These are phyloP conservation scores for Heterochromis multidens DNA, from an alignment of 2,113 vertebrate genomes.

Conservation along the genomic window DNA sequence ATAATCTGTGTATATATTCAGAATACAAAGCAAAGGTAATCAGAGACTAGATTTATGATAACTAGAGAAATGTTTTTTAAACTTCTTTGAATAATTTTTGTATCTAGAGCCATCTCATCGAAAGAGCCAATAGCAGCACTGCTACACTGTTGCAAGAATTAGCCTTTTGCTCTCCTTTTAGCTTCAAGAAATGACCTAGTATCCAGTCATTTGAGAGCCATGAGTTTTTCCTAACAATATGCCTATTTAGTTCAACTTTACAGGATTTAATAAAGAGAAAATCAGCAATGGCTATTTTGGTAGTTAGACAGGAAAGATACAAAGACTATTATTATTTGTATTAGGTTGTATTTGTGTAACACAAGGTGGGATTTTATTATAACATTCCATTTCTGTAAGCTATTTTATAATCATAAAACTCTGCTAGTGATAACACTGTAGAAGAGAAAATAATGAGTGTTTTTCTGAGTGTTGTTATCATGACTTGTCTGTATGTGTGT, in stretches of 20 bases:
- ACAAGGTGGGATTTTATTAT: not conserved
- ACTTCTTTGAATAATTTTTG: not conserved
- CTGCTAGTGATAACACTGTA: not conserved
- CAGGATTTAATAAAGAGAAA: not conserved
- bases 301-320: conserved; percentile 1
- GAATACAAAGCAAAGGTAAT: not conserved
- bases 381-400: not conserved
- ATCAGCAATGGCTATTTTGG: not conserved
- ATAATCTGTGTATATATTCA: not conserved
- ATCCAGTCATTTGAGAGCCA: conserved; percentile 54
- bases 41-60: not conserved
- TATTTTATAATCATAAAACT: not conserved
- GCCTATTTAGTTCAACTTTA: conserved; percentile 41
- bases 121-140: not conserved
- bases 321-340: not conserved
- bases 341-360: not conserved
- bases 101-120: not conserved
- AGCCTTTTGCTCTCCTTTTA: not conserved
- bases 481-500: not conserved
- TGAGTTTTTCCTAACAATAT: conserved; percentile 50
- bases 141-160: not conserved
- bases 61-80: not conserved
- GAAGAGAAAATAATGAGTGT: not conserved
- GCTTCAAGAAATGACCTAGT: conserved; percentile 19
- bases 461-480: not conserved